Evolutionary conservation across 2,888 invertebrate genomes (phyloP).

Genomic region (Leptopilina myrica): DNA sequence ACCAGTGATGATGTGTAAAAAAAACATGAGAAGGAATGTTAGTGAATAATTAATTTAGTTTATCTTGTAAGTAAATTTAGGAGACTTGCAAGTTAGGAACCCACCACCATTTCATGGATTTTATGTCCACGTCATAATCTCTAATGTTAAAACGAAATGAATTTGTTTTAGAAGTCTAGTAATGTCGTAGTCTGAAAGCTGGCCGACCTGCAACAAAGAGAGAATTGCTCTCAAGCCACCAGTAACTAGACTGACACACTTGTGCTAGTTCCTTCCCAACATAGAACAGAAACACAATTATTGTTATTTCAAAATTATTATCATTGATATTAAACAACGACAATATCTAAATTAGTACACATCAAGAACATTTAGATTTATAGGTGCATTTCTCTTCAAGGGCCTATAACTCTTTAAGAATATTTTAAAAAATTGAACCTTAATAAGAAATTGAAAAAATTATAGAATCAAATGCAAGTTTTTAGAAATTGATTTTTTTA

Average conservation of each 20-base stretch:
- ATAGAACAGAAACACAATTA: slow-evolving; percentile 35
- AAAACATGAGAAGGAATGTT: slow-evolving; percentile 28
- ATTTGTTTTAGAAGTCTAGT: slow-evolving; percentile 74
- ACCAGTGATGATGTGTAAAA: slow-evolving; percentile 49
- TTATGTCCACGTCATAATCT: slow-evolving; percentile 58
- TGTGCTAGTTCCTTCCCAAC: slow-evolving; percentile 36
- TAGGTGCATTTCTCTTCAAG: slow-evolving; percentile 1
- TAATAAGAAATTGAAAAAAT: too few relatives aligned
- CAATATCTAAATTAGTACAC: slow-evolving; percentile 31
- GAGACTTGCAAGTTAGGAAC: slow-evolving; percentile 63
- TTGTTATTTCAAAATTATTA: slow-evolving; percentile 29
- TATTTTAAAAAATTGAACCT: too few relatives aligned
- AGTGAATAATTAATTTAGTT: slow-evolving; percentile 44
- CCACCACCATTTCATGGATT: slow-evolving; percentile 66
- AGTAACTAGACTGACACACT: slow-evolving; percentile 43
- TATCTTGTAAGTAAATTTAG: slow-evolving; percentile 55
- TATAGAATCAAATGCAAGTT: too few relatives aligned
- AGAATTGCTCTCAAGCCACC: slow-evolving; percentile 73
- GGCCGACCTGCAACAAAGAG: slow-evolving; percentile 77
- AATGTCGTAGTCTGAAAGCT: slow-evolving; percentile 78
- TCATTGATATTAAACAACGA: slow-evolving; percentile 6
- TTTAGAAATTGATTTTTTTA: too few relatives aligned
- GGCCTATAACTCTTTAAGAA: too few relatives aligned
- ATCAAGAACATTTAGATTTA: neutral
- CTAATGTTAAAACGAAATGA: slow-evolving; percentile 70